Percentiles rank a stretch among this genome's conserved stretches.
phyloP scores from a whole-genome alignment of 2,888 invertebrate species.

The Exephanes ischioxanthus region DNA sequence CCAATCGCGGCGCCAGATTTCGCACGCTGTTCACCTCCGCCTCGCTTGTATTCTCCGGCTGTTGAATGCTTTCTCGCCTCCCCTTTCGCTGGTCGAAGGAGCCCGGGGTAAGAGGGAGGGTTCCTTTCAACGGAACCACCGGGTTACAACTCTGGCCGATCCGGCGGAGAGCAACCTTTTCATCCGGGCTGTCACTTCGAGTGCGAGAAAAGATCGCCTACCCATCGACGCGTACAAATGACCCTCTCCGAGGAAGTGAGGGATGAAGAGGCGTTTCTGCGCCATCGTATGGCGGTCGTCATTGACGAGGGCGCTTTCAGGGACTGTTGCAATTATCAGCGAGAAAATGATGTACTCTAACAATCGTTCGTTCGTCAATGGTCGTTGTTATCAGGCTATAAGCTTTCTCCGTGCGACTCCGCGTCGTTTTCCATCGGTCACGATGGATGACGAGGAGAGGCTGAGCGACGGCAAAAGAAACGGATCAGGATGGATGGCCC shows the following conservation, averaged over 20 bases:
- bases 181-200: constrained; percentile 48
- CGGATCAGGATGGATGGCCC: background rate
- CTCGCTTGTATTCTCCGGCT: background rate
- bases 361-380: background rate
- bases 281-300: background rate
- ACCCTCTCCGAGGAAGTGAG: constrained; percentile 22
- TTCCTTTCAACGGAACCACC: constrained; percentile 24
- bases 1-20: constrained; percentile 10
- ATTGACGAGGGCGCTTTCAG: background rate
- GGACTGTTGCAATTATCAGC: constrained; percentile 1
- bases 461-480: background rate
- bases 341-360: background rate
- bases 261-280: constrained; percentile 59
- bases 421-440: background rate
- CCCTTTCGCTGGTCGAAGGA: constrained; percentile 24
- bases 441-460: background rate
- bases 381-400: background rate
- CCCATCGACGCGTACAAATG: constrained; percentile 61
- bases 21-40: background rate
- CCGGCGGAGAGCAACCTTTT: constrained; percentile 34
- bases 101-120: background rate
- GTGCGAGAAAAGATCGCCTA: constrained; percentile 43
- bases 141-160: background rate
- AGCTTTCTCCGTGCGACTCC: background rate
- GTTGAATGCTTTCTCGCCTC: constrained; percentile 4